Conservation (phyloP, 2,113 vertebrate species). For the Mesoclemmys tuberculata region DNA sequence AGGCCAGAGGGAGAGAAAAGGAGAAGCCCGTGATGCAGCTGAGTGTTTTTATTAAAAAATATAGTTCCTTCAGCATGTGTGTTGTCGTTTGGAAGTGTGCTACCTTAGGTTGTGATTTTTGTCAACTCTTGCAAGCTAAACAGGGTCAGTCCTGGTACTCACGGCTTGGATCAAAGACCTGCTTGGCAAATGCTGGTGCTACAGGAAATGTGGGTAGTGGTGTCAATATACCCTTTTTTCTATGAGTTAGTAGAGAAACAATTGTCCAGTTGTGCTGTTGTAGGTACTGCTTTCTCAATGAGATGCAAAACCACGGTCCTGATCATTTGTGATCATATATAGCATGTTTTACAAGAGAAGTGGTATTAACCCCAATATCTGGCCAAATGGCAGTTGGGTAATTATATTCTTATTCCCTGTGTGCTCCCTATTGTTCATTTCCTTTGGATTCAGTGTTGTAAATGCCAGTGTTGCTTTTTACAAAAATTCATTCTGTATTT, state of each 20-base stretch:
- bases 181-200: background rate
- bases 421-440: background rate
- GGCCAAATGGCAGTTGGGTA: background rate
- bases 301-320: background rate
- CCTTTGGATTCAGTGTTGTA: background rate
- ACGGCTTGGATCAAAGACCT: background rate
- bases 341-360: background rate
- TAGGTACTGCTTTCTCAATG: background rate
- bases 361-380: background rate
- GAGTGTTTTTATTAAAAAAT: constrained; percentile 15
- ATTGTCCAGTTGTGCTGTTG: background rate
- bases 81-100: background rate
- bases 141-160: fast-evolving
- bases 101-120: background rate
- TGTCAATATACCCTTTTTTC: fast-evolving
- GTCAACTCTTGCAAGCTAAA: background rate
- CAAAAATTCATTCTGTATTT: background rate
- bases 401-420: background rate
- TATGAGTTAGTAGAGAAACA: background rate
- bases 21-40: background rate
- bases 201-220: fast-evolving
- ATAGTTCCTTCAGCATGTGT: background rate
- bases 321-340: background rate
- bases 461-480: background rate
- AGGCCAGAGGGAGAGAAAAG: constrained; percentile 1